Conservation (phyloP, 2,888 invertebrate genomes). For the Agrilus biguttatus region DNA sequence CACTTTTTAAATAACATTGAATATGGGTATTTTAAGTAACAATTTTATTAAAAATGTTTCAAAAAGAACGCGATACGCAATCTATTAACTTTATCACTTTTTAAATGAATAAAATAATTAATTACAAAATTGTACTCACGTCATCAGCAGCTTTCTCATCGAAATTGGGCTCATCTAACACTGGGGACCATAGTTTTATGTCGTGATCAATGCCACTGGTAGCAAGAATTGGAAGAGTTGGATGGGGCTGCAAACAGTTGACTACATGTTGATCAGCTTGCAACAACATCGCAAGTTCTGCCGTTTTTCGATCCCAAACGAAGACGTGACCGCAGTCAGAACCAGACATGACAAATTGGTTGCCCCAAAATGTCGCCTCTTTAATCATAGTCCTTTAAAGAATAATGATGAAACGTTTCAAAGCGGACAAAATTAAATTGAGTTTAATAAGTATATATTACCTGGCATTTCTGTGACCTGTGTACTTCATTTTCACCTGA, state of each 20-base stretch:
- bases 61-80: too few species aligned
- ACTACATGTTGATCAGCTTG: slow-evolving; percentile 73
- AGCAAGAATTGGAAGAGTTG: slow-evolving; percentile 57
- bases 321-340: slow-evolving; percentile 82
- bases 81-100: too few species aligned
- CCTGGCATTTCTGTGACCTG: slow-evolving; percentile 69
- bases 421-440: background rate
- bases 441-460: slow-evolving; percentile 15
- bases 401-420: slow-evolving; percentile 1
- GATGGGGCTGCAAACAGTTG: slow-evolving; percentile 76
- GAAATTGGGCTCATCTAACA: slow-evolving; percentile 44
- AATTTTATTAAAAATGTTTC: too few species aligned
- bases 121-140: slow-evolving; percentile 28
- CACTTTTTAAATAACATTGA: too few species aligned
- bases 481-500: slow-evolving; percentile 50
- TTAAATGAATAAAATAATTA: too few species aligned
- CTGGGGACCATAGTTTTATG: slow-evolving; percentile 69
- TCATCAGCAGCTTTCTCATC: slow-evolving; percentile 48
- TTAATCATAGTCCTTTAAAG: slow-evolving; percentile 64
- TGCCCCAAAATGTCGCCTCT: slow-evolving; percentile 75
- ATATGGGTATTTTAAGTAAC: too few species aligned
- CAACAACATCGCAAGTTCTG: slow-evolving; percentile 55
- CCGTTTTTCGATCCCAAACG: slow-evolving; percentile 61
- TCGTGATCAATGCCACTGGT: slow-evolving; percentile 84
- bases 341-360: slow-evolving; percentile 69